Base-by-base conservation (phyloP, 2,113 vertebrate species). In the Colossoma macropomum region DNA sequence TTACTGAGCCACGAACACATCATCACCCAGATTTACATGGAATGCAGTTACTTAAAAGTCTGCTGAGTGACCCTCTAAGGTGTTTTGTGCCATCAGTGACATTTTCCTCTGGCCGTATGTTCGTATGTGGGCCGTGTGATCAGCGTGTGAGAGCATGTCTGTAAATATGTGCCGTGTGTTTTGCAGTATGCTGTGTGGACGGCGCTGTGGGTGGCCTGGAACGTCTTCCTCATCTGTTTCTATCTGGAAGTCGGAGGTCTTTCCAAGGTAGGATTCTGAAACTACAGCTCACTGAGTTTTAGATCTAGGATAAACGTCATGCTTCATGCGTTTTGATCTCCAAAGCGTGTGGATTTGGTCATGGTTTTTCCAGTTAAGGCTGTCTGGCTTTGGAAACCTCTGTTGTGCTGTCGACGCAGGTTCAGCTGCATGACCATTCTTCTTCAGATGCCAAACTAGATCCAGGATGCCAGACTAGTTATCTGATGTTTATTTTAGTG, bases 151-250 rank as follows among this genome's bases (percentile, higher is more conserved):
- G 15, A 45, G 34, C n/a, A 28, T 68, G 50, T 32, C 13, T 63
- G 21, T 21, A 32, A 41, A 32, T 30, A 10, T 82, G 48, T 45
- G 17, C 12, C 63, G 11, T 76, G 25, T 25, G 65, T 28, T 88
- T 74, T 88, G 27, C 88, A 98, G 97, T 97, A 97, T 9, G 93
- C 95, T 28, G 92, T 96, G 82, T 98, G 97, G 97, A 95, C 92
- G 0, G 96, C 96, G 6, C 30, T 97, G 83, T 97, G 96, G 97
- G 95, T 99, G 89, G 95, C 96, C 89, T 98, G 97, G 97, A 97
- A 98, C 50, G 92, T 96, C 93, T 98, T 97, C 86, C 91, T 97
- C 89, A 96, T 97, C 93, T 98, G 97, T 84, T 97, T 97, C 90
- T 97, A 97, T 90, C 94, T 98, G 92, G 96, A 98, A 65, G 96